Base-by-base conservation (phyloP, 1,140 invertebrate species). In the Formica selysi region DNA sequence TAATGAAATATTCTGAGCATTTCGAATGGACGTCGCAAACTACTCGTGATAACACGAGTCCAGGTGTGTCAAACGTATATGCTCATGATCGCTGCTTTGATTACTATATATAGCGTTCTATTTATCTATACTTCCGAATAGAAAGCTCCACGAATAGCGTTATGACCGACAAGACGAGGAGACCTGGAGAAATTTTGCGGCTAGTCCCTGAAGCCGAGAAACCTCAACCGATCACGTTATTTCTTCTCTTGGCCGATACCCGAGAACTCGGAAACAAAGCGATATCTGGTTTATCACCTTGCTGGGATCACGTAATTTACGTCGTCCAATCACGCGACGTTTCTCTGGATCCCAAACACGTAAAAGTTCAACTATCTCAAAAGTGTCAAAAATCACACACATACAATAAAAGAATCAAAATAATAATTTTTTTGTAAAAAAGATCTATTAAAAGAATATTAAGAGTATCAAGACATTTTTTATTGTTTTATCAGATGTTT, bases 321-420 rank as follows among this genome's bases (percentile, higher is more conserved):
- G 54, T 95, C 1, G 87, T 90, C 22, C 89, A 92, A 76, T 89
- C 90, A 5, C 92, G 94, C 54, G 91, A 93, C 74, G 81, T 93
- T 61, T 93, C 95, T 2, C 80, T 95, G 26, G 89, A 94, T 73
- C 93, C 93, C 0, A 87, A 81, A 73, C 86, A 89, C 5, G 90
- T 91, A 91, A 32, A 62, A 54, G 13, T 13, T 51, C 13, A 68
- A 41, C 29, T 36, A 11, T 41, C 13, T 41, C 22, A 22, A 57
- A 51, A 51, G 48, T 51, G 16, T 51, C 8, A 70, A 38, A 54
- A 26, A n/a, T 22, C 8, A 26, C 26, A 19, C 3, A 32, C 1
- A 32, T 4, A 3, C 32, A 32, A 32, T 2, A 32, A 32, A 32
- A 57, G 38, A 70, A 0, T n/a, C 44, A 32, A 62, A 16, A 61